phyloP scores from a whole-genome alignment of 1,140 invertebrate genomes.

The Atta colombica region DNA sequence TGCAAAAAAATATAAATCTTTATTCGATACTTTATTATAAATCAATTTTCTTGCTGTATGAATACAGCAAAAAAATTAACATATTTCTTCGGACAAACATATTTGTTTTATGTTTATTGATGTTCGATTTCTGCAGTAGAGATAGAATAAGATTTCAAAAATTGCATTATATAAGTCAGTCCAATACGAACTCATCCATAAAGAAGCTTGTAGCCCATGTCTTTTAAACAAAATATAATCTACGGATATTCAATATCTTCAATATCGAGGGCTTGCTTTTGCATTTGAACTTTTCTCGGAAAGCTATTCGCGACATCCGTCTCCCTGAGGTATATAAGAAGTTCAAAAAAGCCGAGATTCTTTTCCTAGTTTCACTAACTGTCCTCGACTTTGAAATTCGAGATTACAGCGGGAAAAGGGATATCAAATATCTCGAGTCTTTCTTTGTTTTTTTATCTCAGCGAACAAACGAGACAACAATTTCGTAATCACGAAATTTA shows the following conservation, averaged over 20 bases:
- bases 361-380: constrained; percentile 68
- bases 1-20: background rate
- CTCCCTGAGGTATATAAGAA: constrained; percentile 39
- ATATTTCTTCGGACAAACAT: background rate
- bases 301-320: constrained; percentile 30
- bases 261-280: background rate
- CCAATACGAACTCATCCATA: background rate
- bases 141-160: constrained; percentile 8
- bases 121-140: background rate
- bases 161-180: constrained; percentile 34
- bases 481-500: background rate
- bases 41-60: background rate
- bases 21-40: constrained; percentile 9
- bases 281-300: constrained; percentile 19
- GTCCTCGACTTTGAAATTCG: constrained; percentile 61
- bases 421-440: constrained; percentile 54
- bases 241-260: constrained; percentile 20
- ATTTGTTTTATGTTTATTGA: background rate
- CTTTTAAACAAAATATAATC: constrained; percentile 13
- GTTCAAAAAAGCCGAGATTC: constrained; percentile 58
- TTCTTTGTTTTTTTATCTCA: constrained; percentile 5
- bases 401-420: constrained; percentile 58
- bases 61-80: too few relatives aligned
- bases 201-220: background rate
- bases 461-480: constrained; percentile 15